Percentiles rank a stretch among this genome's conserved stretches.
These are phyloP conservation scores for Lerista edwardsae DNA, from an alignment of 2,797 vertebrate species.

Conservation along the genomic window DNA sequence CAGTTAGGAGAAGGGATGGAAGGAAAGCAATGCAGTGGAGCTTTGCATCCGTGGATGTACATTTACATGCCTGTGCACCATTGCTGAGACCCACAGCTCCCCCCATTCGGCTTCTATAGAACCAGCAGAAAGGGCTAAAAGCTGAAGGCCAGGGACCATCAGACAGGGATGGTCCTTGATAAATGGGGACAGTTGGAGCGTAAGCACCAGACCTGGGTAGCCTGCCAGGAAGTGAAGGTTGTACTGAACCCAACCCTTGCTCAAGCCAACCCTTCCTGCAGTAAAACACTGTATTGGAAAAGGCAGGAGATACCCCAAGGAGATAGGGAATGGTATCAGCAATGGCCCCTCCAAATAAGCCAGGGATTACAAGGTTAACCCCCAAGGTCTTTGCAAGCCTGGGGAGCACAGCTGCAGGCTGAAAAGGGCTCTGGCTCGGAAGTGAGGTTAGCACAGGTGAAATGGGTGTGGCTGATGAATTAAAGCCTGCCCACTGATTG, in stretches of 20 bases:
- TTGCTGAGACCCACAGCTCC: neutral
- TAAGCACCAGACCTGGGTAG: neutral
- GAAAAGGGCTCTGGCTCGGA: too few relatives aligned
- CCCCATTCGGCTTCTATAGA: neutral
- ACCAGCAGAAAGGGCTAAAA: neutral
- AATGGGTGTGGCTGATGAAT: too few relatives aligned
- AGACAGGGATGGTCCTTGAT: neutral
- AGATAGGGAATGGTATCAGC: too few relatives aligned
- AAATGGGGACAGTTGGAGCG: neutral
- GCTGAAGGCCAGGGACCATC: neutral
- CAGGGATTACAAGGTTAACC: too few relatives aligned
- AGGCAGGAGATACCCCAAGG: too few relatives aligned
- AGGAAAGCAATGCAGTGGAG: neutral
- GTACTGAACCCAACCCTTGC: neutral
- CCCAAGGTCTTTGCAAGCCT: too few relatives aligned
- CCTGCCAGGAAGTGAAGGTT: constrained; percentile 17
- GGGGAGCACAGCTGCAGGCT: too few relatives aligned
- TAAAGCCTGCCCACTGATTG: too few relatives aligned
- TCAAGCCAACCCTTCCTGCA: constrained; percentile 28
- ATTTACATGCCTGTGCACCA: neutral
- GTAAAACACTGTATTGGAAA: too few relatives aligned
- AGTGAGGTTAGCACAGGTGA: too few relatives aligned
- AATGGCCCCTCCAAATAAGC: too few relatives aligned
- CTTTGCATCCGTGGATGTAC: neutral
- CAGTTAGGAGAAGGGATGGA: neutral